These are phyloP conservation scores for Rattus norvegicus DNA, from an alignment of 2,113 vertebrate species.

Conservation along the genomic window GRCr8 NC_086024.1:62907501-62908000, in stretches of 20 bases:
- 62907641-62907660: not conserved
- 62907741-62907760: not conserved
- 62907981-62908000: not conserved
- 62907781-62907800: not conserved
- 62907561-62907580: not conserved
- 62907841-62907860: not conserved
- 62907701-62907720: not conserved
- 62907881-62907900: slow-evolving; percentile 19
- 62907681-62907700: not conserved
- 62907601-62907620: not conserved
- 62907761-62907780: not conserved
- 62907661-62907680: not conserved
- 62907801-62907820: not conserved
- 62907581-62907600: not conserved
- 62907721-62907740: not conserved
- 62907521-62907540: slow-evolving; percentile 23
- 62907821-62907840: not conserved
- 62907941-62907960: slow-evolving; percentile 2
- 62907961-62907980: not conserved
- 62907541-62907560: slow-evolving; percentile 45
- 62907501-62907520: slow-evolving; percentile 35
- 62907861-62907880: not conserved
- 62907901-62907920: not conserved
- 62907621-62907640: slow-evolving; percentile 1
- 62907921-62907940: not conserved